A percentile compares a stretch with the other conserved stretches of the same genome.
These are phyloP conservation scores for Protomyctophum bolini DNA, from an alignment of 2,113 vertebrate species.

Conservation along the genomic window DNA sequence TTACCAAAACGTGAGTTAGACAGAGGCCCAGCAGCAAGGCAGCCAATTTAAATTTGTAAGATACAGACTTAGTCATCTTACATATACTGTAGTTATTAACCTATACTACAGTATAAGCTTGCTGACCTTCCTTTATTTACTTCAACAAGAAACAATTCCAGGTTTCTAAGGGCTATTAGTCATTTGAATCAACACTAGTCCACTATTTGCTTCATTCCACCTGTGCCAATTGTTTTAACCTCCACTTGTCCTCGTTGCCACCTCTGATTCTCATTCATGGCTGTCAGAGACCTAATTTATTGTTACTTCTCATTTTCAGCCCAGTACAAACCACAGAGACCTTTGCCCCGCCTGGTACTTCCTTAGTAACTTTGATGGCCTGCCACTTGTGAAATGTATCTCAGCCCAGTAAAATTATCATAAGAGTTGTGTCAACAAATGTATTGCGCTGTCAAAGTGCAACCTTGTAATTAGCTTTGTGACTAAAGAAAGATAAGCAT, in stretches of 20 bases:
- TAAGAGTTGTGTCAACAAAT: neutral
- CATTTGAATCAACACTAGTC: constrained; percentile 27
- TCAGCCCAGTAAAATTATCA: neutral
- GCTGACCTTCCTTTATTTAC: constrained; percentile 1
- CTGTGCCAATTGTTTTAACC: constrained; percentile 55
- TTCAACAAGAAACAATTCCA: neutral
- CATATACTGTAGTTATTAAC: neutral
- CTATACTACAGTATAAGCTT: constrained; percentile 2
- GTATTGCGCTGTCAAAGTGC: too few relatives aligned
- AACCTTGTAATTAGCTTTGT: too few relatives aligned
- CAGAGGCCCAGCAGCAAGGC: constrained; percentile 37
- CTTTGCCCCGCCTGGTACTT: constrained; percentile 70
- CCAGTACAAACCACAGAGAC: constrained; percentile 46
- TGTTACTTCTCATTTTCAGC: constrained; percentile 66
- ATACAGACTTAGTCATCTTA: constrained; percentile 24
- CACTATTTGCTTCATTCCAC: constrained; percentile 30
- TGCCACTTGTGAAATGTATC: constrained; percentile 14
- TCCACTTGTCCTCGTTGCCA: too few relatives aligned
- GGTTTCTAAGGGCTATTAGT: neutral
- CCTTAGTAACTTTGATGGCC: constrained; percentile 61
- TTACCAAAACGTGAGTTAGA: constrained; percentile 61
- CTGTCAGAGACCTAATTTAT: constrained; percentile 38
- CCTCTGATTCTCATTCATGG: constrained; percentile 48
- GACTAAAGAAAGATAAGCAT: too few relatives aligned
- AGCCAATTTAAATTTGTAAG: constrained; percentile 21